Base-by-base conservation (phyloP, 2,113 vertebrate species). In the Nymphicus hollandicus region DNA sequence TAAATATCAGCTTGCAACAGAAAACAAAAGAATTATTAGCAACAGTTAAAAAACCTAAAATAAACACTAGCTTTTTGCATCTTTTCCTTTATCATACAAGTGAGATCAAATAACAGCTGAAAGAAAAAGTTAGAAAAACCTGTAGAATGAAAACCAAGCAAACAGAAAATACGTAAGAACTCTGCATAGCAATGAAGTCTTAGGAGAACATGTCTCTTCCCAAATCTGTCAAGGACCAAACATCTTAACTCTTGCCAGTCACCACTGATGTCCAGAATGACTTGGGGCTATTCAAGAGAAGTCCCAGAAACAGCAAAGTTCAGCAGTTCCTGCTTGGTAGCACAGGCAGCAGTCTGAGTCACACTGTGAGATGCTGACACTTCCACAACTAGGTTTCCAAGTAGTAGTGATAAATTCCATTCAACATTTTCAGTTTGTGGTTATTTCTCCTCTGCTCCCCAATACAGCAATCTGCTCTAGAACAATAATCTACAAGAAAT, bases 51-150 rank as follows among this genome's bases (percentile, higher is more conserved):
- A 70, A 80, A 60, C 11, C 47, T 68, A 35, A 12, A 27, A 71
- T 46, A 55, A 74, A 43, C 2, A 9, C 23, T 76, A 88, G 43
- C 72, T 84, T 78, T 84, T 43, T 71, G n/a, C 72, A 60, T 64
- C 37, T 63, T 55, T 79, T 72, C 19, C 88, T 95, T 93, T 56
- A 92, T 60, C 88, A 96, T 96, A 93, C 93, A 95, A 91, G 33
- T 27, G 17, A 69, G 68, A 81, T 64, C 74, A 93, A 94, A 88
- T 29, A 58, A 90, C 35, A 90, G 95, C 95, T 96, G 95, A 97
- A 97, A 97, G 90, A 81, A 96, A 94, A 95, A 55, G 82, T 97
- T 93, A 96, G 60, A 49, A 95, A 94, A 83, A 81, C 80, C 92
- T 96, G 90, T 78, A 88, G 53, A 86, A 89, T 49, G 52, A 65